Conservation (phyloP, 2,113 vertebrate species). For the Coptodon bakossiorum region DNA sequence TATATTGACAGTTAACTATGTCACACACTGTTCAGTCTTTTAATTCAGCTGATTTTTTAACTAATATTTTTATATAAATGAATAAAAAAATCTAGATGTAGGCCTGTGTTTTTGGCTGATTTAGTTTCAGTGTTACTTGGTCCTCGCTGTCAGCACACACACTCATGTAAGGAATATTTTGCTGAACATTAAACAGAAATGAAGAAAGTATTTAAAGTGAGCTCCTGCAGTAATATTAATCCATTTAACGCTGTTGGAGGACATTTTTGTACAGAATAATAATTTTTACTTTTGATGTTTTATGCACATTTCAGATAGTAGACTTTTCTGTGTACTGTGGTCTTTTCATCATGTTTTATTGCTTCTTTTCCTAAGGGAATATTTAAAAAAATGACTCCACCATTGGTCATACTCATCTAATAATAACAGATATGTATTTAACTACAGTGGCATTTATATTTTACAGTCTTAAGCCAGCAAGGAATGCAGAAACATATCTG, state of each 20-base stretch:
- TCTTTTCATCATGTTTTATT: not conserved
- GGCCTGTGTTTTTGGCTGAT: not conserved
- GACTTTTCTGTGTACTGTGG: not conserved
- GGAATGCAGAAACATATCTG: not conserved
- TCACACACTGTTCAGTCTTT: not conserved
- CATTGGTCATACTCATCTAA: not conserved
- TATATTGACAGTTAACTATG: not conserved
- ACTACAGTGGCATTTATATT: not conserved
- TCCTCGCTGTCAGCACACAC: not conserved
- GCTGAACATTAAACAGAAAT: not conserved
- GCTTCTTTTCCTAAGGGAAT: not conserved
- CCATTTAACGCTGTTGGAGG: not conserved
- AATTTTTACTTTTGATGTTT: not conserved
- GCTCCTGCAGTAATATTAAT: not conserved
- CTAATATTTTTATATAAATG: not conserved
- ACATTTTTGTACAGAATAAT: not conserved
- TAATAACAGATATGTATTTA: not conserved
- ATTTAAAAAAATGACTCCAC: accelerated
- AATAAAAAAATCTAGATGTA: not conserved
- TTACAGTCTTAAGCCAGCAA: not conserved
- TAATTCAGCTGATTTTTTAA: not conserved
- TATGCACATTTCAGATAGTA: not conserved
- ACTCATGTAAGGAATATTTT: not conserved
- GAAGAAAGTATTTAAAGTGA: not conserved
- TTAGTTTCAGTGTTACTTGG: not conserved